Conservation (phyloP, 2,113 vertebrate genomes). For the Ptilonorhynchus violaceus region DNA sequence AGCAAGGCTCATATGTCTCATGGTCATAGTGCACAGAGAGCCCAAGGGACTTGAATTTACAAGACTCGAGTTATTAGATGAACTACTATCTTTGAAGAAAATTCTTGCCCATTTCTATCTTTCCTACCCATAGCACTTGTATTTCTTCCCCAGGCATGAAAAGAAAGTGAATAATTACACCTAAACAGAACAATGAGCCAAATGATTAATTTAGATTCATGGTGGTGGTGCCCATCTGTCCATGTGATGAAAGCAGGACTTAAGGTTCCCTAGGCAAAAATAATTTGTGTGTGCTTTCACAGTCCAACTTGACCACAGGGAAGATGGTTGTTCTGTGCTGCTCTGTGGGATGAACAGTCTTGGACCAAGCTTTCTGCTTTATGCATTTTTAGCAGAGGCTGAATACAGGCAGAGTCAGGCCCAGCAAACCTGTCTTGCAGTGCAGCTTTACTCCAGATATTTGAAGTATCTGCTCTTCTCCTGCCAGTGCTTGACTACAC, state of each 20-base stretch:
- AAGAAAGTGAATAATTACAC: neutral
- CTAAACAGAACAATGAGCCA: neutral
- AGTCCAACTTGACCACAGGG: neutral
- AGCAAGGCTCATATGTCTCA: neutral
- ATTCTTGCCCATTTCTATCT: neutral
- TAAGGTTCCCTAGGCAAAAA: neutral
- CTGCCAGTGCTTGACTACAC: neutral
- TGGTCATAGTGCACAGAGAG: neutral
- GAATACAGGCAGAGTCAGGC: neutral
- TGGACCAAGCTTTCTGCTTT: neutral
- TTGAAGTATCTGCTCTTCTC: neutral
- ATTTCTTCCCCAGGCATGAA: neutral
- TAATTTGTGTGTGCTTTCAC: neutral
- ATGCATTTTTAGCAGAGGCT: neutral
- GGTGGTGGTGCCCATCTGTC: neutral
- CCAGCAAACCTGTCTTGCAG: neutral
- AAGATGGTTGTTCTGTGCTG: neutral
- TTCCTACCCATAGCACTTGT: neutral
- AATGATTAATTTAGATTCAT: neutral
- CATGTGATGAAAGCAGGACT: neutral
- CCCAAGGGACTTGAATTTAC: neutral
- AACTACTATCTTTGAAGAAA: neutral
- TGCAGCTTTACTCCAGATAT: neutral
- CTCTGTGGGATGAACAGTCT: neutral
- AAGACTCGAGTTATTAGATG: neutral